Evolutionary conservation across 1,140 invertebrate genomes (phyloP).

Genomic region (Drosophila repletoides): DNA sequence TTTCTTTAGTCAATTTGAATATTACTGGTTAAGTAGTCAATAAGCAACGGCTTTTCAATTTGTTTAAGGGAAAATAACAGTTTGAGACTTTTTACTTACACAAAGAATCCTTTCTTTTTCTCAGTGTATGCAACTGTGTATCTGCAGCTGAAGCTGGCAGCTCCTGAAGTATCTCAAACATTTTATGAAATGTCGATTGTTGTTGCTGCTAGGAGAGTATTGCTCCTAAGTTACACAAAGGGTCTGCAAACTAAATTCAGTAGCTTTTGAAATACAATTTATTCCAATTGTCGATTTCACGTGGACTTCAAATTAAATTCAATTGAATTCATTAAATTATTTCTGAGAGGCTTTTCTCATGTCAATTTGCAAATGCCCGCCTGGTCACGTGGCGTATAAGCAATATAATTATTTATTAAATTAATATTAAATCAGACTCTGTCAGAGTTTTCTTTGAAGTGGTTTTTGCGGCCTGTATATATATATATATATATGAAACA

Average conservation of each 20-base stretch:
- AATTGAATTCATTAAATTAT: constrained; percentile 36
- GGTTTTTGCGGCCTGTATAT: neutral
- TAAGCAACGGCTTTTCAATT: too few relatives aligned
- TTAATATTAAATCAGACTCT: constrained; percentile 14
- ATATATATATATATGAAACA: neutral
- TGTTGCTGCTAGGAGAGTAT: neutral
- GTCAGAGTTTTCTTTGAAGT: neutral
- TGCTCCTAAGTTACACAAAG: neutral
- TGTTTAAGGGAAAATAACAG: too few relatives aligned
- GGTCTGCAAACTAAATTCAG: constrained; percentile 2
- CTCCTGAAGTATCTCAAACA: constrained; percentile 39
- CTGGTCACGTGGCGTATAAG: constrained; percentile 1
- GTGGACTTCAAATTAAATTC: constrained; percentile 15
- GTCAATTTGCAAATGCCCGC: neutral
- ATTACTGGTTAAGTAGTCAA: too few relatives aligned
- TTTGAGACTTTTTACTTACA: too few relatives aligned
- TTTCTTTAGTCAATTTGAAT: too few relatives aligned
- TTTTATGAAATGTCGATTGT: constrained; percentile 38
- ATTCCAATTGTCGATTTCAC: constrained; percentile 22
- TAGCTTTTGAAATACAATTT: constrained; percentile 22
- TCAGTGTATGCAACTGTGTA: constrained; percentile 17
- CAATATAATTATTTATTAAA: constrained; percentile 12
- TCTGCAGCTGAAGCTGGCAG: constrained; percentile 9
- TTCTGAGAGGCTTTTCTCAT: constrained; percentile 42
- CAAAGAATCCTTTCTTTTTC: constrained; percentile 16